phyloP scores from a whole-genome alignment of 2,888 invertebrate species.

The Drosophila stalkeri region DNA sequence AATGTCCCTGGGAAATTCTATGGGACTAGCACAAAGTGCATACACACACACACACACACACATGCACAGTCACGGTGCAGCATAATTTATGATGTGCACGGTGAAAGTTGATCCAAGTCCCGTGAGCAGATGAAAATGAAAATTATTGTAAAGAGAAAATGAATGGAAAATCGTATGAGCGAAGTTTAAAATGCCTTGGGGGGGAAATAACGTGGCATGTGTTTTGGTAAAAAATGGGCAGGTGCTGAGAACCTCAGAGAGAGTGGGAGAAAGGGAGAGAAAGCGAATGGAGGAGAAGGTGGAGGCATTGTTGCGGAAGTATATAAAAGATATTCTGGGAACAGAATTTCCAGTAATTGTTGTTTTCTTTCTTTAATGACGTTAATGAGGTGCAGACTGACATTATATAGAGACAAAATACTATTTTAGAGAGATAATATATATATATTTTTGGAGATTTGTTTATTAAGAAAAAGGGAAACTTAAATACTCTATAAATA shows the following conservation, averaged over 20 bases:
- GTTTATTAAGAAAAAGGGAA: not conserved
- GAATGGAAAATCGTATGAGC: slow-evolving; percentile 20
- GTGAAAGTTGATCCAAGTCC: slow-evolving; percentile 78
- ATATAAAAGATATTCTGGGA: slow-evolving; percentile 17
- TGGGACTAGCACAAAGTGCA: slow-evolving; percentile 43
- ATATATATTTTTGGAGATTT: not conserved
- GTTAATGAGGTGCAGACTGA: not conserved
- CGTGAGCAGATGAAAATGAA: slow-evolving; percentile 63
- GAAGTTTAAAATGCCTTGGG: not conserved
- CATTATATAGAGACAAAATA: not conserved
- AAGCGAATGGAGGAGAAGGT: not conserved
- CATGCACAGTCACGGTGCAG: slow-evolving; percentile 8
- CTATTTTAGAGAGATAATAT: not conserved
- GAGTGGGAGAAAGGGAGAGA: not conserved
- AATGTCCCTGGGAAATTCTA: slow-evolving; percentile 57
- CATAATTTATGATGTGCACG: slow-evolving; percentile 76
- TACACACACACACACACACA: slow-evolving; percentile 10
- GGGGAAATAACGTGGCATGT: slow-evolving; percentile 39
- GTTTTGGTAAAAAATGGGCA: slow-evolving; percentile 55
- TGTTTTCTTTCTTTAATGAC: not conserved
- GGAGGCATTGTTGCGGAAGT: slow-evolving; percentile 33
- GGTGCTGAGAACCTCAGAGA: slow-evolving; percentile 26
- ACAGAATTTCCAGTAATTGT: slow-evolving; percentile 21
- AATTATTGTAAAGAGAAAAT: slow-evolving; percentile 21
- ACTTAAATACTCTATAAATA: not conserved